phyloP scores from a whole-genome alignment of 2,888 invertebrate species.

The Lasioglossum lativentre region DNA sequence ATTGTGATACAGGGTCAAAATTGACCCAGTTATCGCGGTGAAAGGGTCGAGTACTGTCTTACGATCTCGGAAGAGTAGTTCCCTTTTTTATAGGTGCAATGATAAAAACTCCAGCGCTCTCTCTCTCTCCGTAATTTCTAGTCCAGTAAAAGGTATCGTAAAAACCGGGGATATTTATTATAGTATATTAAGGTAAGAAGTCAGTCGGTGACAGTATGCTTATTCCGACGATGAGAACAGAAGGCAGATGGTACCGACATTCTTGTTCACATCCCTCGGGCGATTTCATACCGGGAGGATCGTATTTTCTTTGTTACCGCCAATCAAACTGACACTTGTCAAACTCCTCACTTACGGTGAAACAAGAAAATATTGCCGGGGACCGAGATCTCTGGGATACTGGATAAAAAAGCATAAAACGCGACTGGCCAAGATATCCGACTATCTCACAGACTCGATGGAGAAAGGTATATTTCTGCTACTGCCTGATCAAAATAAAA shows the following conservation, averaged over 20 bases:
- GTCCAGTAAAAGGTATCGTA: not conserved
- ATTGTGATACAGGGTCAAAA: not conserved
- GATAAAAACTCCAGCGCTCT: not conserved
- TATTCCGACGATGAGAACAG: slow-evolving; percentile 30
- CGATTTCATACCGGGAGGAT: slow-evolving; percentile 45
- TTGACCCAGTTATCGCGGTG: not conserved
- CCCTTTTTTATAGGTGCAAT: not conserved
- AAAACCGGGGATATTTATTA: slow-evolving; percentile 16
- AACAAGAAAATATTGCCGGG: slow-evolving; percentile 39
- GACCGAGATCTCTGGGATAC: not conserved
- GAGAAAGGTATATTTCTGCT: not conserved
- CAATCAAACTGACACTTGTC: slow-evolving; percentile 60
- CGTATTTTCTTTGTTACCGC: slow-evolving; percentile 65
- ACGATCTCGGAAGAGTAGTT: not conserved
- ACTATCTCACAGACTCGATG: not conserved
- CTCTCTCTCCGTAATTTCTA: not conserved
- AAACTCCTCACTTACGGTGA: slow-evolving; percentile 34
- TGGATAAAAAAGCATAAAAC: not conserved
- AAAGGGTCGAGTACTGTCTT: not conserved
- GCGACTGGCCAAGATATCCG: not conserved
- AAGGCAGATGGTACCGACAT: slow-evolving; percentile 48
- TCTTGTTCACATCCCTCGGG: slow-evolving; percentile 41
- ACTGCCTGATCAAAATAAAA: not conserved
- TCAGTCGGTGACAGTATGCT: slow-evolving; percentile 35
- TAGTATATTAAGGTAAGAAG: slow-evolving; percentile 28